Evolutionary conservation across 2,113 vertebrate genomes (phyloP), one percentile per base, ranked within the genome.

Genomic region (Rhinolophus ferrumequinum): DNA sequence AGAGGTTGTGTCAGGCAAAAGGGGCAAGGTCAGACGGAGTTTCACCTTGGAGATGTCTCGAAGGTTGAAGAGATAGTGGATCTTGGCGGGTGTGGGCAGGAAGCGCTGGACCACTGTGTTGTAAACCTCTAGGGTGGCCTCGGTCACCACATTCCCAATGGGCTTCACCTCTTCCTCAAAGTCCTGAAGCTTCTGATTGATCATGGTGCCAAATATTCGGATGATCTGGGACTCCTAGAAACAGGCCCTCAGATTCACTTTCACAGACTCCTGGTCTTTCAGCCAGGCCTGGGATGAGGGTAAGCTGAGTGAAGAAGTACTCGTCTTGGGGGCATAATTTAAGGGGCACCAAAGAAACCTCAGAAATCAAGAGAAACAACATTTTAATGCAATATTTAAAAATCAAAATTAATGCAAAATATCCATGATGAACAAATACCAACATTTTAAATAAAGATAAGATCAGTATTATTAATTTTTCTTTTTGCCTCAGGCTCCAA

Each of bases 21-120:
- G 35, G 79, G 58, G 13, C 8, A n/a, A 62, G 47, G 44, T 30
- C 41, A 30, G 79, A 11, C 0, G 1, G 1, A 10, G 12, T 75
- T 54, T 95, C 86, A 99, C 99, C 99, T 99, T 99, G 92, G 99
- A 99, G 96, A 99, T 99, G 95, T 99, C 99, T 26, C 99, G 98
- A 95, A 99, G 99, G 98, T 99, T 99, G 98, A 99, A 99, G 84
- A 99, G 99, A 97, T 99, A 99, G 97, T 99, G 99, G 93, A 99
- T 99, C 98, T 99, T 99, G 90, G 99, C 99, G 0, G 99, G 99
- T 0, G 99, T 99, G 76, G 99, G 99, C 91, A 99, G 98, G 97
- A 99, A 99, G 75, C 96, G 98, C 70, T 98, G 98, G 0, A 98
- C 98, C 72, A 99, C 98, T 0, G 98, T 98, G 11, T 98, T 97